Percentiles rank a stretch among this genome's conserved stretches.
Evolutionary conservation across 2,797 vertebrate species (phyloP).

Genomic region (Synanceia verrucosa): DNA sequence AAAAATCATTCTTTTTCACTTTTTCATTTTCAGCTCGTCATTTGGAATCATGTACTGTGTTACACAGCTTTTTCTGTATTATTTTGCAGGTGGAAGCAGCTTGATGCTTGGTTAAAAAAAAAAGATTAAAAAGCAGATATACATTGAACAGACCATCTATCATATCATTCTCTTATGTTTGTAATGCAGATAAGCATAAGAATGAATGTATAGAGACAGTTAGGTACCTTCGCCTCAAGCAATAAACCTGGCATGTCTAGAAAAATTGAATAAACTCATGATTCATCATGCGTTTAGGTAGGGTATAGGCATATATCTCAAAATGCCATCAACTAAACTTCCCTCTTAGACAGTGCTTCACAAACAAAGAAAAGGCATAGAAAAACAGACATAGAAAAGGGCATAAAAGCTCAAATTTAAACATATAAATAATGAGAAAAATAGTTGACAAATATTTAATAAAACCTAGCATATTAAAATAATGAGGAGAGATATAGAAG

Average conservation of each 20-base stretch:
- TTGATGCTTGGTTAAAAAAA: no score
- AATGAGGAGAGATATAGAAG: neutral
- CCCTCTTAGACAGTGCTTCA: neutral
- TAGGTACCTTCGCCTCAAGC: conserved; percentile 27
- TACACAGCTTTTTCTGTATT: neutral
- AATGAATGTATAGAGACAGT: neutral
- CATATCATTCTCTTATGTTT: conserved; percentile 14
- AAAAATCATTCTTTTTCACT: neutral
- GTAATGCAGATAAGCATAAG: conserved; percentile 35
- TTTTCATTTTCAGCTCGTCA: neutral
- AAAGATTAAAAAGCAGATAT: conserved; percentile 33
- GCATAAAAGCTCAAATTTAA: neutral
- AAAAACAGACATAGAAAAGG: neutral
- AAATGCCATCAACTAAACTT: neutral
- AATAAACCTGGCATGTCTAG: conserved; percentile 12
- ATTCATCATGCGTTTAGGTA: conserved; percentile 27
- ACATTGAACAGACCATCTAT: conserved; percentile 51
- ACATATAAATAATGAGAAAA: neutral
- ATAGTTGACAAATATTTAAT: neutral
- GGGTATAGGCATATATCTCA: conserved; percentile 7
- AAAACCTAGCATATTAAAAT: neutral
- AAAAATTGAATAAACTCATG: conserved; percentile 18
- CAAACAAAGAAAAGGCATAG: neutral
- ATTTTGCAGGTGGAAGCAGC: conserved; percentile 6
- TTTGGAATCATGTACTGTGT: neutral